Conservation (phyloP, 64 coral and sea anemone genomes). For the Acropora yongei region DNA sequence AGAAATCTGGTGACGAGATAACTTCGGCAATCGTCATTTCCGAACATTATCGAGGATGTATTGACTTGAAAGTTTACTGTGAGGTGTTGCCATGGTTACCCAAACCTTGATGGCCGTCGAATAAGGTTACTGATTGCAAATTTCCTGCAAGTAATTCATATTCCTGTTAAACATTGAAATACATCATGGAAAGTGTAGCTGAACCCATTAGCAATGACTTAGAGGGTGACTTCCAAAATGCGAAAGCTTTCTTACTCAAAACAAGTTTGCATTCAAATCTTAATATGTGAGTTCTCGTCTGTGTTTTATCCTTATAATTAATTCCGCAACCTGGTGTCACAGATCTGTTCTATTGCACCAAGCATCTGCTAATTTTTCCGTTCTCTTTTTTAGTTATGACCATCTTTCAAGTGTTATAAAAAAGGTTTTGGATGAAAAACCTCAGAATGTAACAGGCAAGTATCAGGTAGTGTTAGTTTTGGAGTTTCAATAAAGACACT, state of each 20-base stretch:
- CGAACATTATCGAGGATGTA: neutral
- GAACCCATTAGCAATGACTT: slow-evolving; percentile 67
- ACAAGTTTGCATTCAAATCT: slow-evolving; percentile 86
- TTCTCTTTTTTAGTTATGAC: slow-evolving; percentile 76
- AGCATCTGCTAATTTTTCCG: slow-evolving; percentile 5
- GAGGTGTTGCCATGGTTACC: slow-evolving; percentile 21
- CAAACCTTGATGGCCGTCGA: slow-evolving; percentile 32
- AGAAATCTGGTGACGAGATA: neutral
- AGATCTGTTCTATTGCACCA: neutral
- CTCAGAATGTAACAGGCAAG: slow-evolving; percentile 82
- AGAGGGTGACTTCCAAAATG: slow-evolving; percentile 91
- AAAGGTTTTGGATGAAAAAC: slow-evolving; percentile 66
- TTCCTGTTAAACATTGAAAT: neutral
- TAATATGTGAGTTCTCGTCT: slow-evolving; percentile 81
- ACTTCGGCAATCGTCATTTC: neutral
- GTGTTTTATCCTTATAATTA: neutral
- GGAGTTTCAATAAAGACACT: too few relatives aligned
- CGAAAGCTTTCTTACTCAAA: slow-evolving; percentile 96
- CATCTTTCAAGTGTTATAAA: slow-evolving; percentile 90
- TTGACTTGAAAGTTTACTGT: neutral
- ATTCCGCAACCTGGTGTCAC: too few relatives aligned
- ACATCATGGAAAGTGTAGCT: slow-evolving; percentile 64
- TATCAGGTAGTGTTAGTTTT: neutral
- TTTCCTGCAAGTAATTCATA: neutral
- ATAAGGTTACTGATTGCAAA: neutral